A percentile compares a stretch with the other conserved stretches of the same genome.
phyloP scores from a whole-genome alignment of 1,140 invertebrate species.

The Cydia pomonella region DNA sequence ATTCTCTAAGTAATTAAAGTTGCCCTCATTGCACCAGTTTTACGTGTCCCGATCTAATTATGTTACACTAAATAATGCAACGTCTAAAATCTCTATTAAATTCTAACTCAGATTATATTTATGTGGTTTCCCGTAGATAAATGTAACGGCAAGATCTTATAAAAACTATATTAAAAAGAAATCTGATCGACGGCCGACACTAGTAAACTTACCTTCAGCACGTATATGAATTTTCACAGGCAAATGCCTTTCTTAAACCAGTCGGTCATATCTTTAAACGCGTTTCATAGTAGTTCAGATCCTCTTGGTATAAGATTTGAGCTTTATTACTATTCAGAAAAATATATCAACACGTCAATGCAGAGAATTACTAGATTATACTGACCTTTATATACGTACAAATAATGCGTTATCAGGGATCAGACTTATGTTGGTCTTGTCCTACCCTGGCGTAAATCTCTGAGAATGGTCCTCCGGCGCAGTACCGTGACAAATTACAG shows the following conservation, averaged over 20 bases:
- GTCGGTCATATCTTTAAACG: not conserved
- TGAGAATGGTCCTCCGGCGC: not conserved
- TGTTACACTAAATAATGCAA: not conserved
- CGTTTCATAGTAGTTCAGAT: not conserved
- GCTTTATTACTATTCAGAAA: constrained; percentile 1
- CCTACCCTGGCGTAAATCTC: not conserved
- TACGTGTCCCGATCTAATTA: not conserved
- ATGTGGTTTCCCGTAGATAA: no score
- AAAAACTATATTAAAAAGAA: no score
- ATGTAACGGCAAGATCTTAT: no score
- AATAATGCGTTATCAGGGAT: not conserved
- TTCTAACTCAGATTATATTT: no score
- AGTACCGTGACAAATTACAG: constrained; percentile 15
- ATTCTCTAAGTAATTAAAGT: not conserved
- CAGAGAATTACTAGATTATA: not conserved
- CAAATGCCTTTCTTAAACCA: not conserved
- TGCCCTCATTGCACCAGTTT: not conserved
- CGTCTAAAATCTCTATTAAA: no score
- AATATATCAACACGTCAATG: not conserved
- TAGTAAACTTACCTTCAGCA: no score
- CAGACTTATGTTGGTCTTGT: not conserved
- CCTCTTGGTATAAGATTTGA: not conserved
- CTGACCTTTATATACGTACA: not conserved
- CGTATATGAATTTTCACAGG: no score
- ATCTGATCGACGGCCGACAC: no score